phyloP scores from a whole-genome alignment of 2,888 invertebrate genomes.

The Nemotelus nigrinus region DNA sequence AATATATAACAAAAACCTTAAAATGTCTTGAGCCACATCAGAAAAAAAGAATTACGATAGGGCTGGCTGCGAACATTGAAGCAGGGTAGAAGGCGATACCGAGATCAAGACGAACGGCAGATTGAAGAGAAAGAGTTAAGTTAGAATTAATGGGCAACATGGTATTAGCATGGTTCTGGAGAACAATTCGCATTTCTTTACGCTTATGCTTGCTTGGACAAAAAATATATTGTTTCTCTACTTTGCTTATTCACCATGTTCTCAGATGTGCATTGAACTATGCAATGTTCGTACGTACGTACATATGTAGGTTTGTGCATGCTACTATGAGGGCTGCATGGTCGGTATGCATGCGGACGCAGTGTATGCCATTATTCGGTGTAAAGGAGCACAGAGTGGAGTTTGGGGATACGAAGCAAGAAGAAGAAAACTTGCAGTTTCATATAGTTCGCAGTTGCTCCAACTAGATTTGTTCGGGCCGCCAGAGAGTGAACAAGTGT shows the following conservation, averaged over 20 bases:
- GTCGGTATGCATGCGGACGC: no score
- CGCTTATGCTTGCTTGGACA: not conserved
- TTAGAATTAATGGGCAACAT: not conserved
- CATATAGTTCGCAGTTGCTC: conserved; percentile 35
- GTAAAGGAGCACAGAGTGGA: not conserved
- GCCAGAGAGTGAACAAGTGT: conserved; percentile 50
- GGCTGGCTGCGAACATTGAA: not conserved
- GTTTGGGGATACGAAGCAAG: conserved; percentile 23
- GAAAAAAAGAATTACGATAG: not conserved
- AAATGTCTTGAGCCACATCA: not conserved
- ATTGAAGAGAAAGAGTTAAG: not conserved
- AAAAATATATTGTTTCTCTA: not conserved
- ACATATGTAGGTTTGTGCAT: not conserved
- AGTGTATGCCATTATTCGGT: not conserved
- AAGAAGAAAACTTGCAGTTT: conserved; percentile 15
- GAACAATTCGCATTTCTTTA: not conserved
- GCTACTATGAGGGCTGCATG: no score
- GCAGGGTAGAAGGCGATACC: not conserved
- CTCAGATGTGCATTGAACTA: conserved; percentile 8
- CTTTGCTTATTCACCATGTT: not conserved
- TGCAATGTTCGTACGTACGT: not conserved
- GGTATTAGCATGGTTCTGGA: not conserved
- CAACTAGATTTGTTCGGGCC: conserved; percentile 51
- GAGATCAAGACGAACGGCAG: not conserved
- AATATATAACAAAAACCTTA: not conserved